Base-by-base conservation (phyloP, 2,797 vertebrate genomes). In the Notamacropus eugenii region DNA sequence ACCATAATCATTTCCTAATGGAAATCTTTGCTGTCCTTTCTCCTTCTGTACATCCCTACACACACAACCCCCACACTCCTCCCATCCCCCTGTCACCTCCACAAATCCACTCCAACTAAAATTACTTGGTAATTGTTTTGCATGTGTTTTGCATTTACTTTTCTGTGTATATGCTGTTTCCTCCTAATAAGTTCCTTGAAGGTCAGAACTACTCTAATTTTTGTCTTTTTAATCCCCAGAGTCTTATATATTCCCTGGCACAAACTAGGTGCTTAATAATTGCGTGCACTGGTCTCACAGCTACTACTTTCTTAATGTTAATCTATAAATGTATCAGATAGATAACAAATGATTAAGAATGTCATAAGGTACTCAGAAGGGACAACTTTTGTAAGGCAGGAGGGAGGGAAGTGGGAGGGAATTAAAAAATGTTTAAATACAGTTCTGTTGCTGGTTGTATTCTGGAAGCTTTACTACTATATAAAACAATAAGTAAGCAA, bases 281-380 rank as follows among this genome's bases (percentile, higher is more conserved):
- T 46, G 74, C 2, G 46, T 46, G 9, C 40, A 46, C 40, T 82
- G 22, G 22, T 40, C 16, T 74, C n/a, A 40, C 8, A 74, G 19
- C 67, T 82, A 82, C 67, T 54, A 91, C 94, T 96, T 93, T 94
- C 93, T 93, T 95, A 93, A 56, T 90, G 67, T 9, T 90, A 62
- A 92, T 54, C 1, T 90, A 95, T 90, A 31, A 95, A 94, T 29
- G 95, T 95, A 90, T 95, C 40, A 97, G 59, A 93, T 0, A 91
- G 6, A 74, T 27, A 96, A 90, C 1, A 67, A 16, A 46, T 27
- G 54, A 12, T 74, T 0, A 55, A 82, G 40, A 93, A 93, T 46
- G 29, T 95, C 95, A 91, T 87, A 55, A 93, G 29, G 54, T 27
- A 87, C 40, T 87, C 40, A 11, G 57, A 95, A 96, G 91, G 67